These are phyloP conservation scores for Semotilus atromaculatus DNA, from an alignment of 2,797 vertebrate species.

Conservation along the genomic window DNA sequence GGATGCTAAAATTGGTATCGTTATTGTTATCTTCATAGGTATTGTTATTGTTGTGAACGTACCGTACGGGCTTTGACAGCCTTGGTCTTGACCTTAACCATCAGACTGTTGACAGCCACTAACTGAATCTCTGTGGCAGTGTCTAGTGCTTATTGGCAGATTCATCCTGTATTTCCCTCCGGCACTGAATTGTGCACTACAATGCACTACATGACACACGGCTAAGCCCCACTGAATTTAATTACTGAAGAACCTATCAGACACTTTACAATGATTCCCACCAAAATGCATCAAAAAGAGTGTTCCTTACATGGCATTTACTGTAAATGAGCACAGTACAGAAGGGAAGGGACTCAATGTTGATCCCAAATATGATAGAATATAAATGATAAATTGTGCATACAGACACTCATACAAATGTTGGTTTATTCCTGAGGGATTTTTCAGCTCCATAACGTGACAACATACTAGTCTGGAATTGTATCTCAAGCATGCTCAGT, in stretches of 20 bases:
- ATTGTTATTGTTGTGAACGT: background rate
- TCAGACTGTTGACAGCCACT: background rate
- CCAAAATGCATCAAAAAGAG: background rate
- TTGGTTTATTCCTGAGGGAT: background rate
- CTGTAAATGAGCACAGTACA: background rate
- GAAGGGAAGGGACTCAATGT: background rate
- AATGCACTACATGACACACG: background rate
- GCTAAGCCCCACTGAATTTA: background rate
- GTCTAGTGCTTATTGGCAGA: background rate
- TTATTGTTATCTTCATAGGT: background rate
- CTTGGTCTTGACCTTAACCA: background rate
- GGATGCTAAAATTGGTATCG: background rate
- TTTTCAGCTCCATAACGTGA: slow-evolving; percentile 8
- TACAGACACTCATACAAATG: background rate
- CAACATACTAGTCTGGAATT: slow-evolving; percentile 18
- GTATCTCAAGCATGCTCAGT: background rate
- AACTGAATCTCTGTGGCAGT: slow-evolving; percentile 3
- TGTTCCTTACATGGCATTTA: background rate
- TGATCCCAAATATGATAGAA: background rate
- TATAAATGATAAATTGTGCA: background rate
- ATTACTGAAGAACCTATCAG: background rate
- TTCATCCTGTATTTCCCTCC: background rate
- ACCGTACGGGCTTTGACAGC: background rate
- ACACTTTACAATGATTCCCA: background rate
- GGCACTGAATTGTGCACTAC: background rate